These are phyloP conservation scores for Forpus xanthops DNA, from an alignment of 2,797 vertebrate species.

Conservation along the genomic window DNA sequence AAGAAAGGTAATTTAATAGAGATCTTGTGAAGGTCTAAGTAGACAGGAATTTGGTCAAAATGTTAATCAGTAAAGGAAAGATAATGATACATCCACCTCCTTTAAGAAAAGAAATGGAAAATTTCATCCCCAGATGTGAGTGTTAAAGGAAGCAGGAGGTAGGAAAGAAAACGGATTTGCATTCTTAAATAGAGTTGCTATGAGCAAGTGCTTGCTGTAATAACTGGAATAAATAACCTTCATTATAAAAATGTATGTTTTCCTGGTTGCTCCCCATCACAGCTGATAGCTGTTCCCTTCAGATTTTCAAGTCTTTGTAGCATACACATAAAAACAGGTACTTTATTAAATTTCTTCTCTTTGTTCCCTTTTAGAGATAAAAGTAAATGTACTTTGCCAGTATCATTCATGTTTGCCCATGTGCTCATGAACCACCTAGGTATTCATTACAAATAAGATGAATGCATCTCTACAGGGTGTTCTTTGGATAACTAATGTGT, in stretches of 20 bases:
- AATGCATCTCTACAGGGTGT: neutral
- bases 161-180: neutral
- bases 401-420: conserved; percentile 30
- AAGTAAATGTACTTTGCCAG: conserved; percentile 22
- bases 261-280: conserved; percentile 30
- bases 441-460: conserved; percentile 24
- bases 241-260: conserved; percentile 39
- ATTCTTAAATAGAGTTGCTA: conserved; percentile 17
- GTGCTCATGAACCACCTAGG: neutral
- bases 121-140: neutral
- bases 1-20: neutral
- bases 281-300: conserved; percentile 39
- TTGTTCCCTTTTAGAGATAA: conserved; percentile 46
- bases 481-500: neutral
- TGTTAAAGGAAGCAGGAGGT: neutral
- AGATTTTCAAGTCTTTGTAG: conserved; percentile 53
- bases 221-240: conserved; percentile 53
- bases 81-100: neutral
- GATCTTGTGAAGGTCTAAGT: neutral
- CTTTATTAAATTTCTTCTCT: conserved; percentile 54
- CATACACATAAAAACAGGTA: conserved; percentile 21
- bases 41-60: neutral
- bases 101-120: neutral
- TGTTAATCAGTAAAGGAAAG: neutral
- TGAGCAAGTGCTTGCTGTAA: conserved; percentile 7